Conservation (phyloP, 2,113 vertebrate species). For the Falco punctatus region DNA sequence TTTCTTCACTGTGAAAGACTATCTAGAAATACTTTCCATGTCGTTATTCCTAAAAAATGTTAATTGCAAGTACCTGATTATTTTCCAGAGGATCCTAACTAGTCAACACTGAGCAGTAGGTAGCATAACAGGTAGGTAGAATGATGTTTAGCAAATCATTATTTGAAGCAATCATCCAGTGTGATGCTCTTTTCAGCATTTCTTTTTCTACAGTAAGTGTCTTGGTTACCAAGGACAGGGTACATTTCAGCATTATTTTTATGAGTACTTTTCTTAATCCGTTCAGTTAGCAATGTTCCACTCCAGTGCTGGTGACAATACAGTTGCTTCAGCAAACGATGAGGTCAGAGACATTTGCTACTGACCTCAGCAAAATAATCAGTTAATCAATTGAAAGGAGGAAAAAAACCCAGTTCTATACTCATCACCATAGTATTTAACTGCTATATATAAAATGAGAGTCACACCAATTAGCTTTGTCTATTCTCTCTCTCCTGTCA, state of each 20-base stretch:
- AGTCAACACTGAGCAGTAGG: background rate
- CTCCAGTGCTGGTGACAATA: constrained; percentile 41
- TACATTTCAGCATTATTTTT: constrained; percentile 19
- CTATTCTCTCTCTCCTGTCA: background rate
- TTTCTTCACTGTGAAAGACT: background rate
- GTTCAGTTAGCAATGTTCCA: constrained; percentile 43
- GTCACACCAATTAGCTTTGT: constrained; percentile 28
- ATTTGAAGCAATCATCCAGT: background rate
- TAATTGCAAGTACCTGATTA: background rate
- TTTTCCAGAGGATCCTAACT: background rate
- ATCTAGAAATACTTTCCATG: background rate
- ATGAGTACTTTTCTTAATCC: constrained; percentile 32
- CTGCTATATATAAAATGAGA: constrained; percentile 12
- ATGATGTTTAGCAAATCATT: background rate
- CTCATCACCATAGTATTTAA: constrained; percentile 28
- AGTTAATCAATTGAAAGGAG: constrained; percentile 54
- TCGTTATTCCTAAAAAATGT: background rate
- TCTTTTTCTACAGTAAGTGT: background rate
- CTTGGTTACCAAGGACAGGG: background rate
- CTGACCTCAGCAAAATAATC: constrained; percentile 56
- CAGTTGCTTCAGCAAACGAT: constrained; percentile 38
- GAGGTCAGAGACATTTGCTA: constrained; percentile 58
- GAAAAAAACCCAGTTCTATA: background rate
- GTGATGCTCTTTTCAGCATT: background rate
- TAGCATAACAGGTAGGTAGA: background rate